Percentiles rank a stretch among this genome's conserved stretches.
Conservation (phyloP, 2,797 vertebrate species). For the Silurus lanzhouensis region DNA sequence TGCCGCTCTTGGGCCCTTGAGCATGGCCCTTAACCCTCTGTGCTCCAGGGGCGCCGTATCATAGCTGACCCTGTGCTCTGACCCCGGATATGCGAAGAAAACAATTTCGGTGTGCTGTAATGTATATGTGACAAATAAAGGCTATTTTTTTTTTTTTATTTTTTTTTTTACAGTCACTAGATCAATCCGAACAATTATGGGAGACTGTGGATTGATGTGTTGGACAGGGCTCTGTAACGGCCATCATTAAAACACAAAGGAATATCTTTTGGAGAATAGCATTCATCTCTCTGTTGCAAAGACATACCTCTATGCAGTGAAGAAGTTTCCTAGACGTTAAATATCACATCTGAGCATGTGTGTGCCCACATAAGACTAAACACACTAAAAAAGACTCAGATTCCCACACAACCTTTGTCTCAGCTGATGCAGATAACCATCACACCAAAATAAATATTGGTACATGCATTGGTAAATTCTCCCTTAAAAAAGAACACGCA, state of each 20-base stretch:
- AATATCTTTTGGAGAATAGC: neutral
- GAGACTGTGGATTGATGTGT: neutral
- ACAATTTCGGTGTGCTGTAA: too few relatives aligned
- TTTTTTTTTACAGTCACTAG: neutral
- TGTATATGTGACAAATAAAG: too few relatives aligned
- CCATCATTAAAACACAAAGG: neutral
- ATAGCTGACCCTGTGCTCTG: too few relatives aligned
- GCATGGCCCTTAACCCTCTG: too few relatives aligned
- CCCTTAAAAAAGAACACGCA: slow-evolving; percentile 5
- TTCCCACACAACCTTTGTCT: slow-evolving; percentile 13
- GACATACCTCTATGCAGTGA: neutral
- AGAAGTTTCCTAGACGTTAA: neutral
- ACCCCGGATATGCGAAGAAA: too few relatives aligned
- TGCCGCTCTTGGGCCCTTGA: too few relatives aligned
- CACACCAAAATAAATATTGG: slow-evolving; percentile 5
- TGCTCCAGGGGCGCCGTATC: too few relatives aligned
- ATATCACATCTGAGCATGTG: neutral
- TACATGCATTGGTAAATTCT: neutral
- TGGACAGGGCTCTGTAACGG: neutral
- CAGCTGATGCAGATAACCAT: slow-evolving; percentile 13
- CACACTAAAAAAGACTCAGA: neutral
- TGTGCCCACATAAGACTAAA: neutral
- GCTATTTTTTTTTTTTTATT: too few relatives aligned
- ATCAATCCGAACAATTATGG: neutral
- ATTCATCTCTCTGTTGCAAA: neutral